Evolutionary conservation across 1,140 invertebrate species (phyloP).

Genomic region (Macrobrachium nipponense): DNA sequence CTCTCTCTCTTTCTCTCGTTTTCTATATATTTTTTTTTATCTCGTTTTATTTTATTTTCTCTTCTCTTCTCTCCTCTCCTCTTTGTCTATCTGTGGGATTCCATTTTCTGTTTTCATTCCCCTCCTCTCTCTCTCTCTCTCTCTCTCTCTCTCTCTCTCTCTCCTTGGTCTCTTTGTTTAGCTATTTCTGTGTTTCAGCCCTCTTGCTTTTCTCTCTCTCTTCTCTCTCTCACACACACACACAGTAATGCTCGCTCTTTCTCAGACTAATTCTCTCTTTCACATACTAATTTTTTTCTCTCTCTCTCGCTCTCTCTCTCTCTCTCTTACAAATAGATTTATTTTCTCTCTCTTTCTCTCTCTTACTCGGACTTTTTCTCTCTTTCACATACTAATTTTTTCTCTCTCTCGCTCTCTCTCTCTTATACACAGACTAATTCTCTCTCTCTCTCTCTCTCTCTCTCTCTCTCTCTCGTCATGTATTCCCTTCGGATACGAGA

Average conservation of each 20-base stretch:
- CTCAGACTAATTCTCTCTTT: too few species aligned
- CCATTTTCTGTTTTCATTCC: neutral
- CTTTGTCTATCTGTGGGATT: neutral
- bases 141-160: conserved; percentile 35
- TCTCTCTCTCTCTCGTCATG: too few species aligned
- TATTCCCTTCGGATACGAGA: too few species aligned
- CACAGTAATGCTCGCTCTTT: neutral
- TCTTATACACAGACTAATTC: neutral
- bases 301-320: too few species aligned
- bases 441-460: too few species aligned
- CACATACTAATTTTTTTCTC: too few species aligned
- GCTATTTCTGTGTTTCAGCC: neutral
- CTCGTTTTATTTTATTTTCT: too few species aligned
- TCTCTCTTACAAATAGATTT: too few species aligned
- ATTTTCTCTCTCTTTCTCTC: too few species aligned
- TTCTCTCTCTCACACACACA: neutral
- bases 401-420: neutral
- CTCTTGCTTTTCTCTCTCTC: neutral
- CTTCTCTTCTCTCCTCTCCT: neutral
- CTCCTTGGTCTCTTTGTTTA: neutral
- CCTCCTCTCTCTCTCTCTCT: conserved; percentile 26
- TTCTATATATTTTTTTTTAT: neutral
- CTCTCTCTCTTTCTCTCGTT: neutral
- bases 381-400: neutral
- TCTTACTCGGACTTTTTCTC: too few species aligned